Conservation (phyloP, 2,113 vertebrate species). For the Megalops atlanticus region DNA sequence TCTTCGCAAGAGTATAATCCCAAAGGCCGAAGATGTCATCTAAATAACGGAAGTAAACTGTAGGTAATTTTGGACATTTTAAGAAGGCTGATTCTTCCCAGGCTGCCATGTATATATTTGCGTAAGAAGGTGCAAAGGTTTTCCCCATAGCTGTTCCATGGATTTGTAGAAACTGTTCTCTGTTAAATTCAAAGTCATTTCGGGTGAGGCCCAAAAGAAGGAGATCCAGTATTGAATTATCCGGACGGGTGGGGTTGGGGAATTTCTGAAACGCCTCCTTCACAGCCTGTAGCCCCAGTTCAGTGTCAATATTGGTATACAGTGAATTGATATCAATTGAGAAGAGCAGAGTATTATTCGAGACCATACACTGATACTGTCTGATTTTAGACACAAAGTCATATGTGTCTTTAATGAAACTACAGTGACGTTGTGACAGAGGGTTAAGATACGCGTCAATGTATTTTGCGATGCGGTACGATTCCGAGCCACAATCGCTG, state of each 20-base stretch:
- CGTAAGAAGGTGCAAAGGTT: too few relatives aligned
- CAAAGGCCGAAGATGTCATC: too few relatives aligned
- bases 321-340: constrained; percentile 15
- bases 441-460: too few relatives aligned
- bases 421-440: too few relatives aligned
- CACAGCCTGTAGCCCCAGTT: background rate
- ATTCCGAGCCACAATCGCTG: too few relatives aligned
- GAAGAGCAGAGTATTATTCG: background rate
- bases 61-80: too few relatives aligned
- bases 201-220: background rate
- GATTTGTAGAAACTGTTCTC: background rate
- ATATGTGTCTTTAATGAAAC: background rate
- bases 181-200: constrained; percentile 34
- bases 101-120: too few relatives aligned
- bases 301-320: too few relatives aligned
- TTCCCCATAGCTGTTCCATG: constrained; percentile 1
- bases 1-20: too few relatives aligned
- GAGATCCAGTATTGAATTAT: background rate
- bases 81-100: too few relatives aligned
- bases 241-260: background rate
- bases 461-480: too few relatives aligned
- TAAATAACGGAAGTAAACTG: too few relatives aligned
- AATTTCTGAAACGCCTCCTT: background rate
- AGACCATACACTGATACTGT: background rate
- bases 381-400: background rate